Base-by-base conservation (phyloP, 2,888 invertebrate species). In the Epirrita christyi region DNA sequence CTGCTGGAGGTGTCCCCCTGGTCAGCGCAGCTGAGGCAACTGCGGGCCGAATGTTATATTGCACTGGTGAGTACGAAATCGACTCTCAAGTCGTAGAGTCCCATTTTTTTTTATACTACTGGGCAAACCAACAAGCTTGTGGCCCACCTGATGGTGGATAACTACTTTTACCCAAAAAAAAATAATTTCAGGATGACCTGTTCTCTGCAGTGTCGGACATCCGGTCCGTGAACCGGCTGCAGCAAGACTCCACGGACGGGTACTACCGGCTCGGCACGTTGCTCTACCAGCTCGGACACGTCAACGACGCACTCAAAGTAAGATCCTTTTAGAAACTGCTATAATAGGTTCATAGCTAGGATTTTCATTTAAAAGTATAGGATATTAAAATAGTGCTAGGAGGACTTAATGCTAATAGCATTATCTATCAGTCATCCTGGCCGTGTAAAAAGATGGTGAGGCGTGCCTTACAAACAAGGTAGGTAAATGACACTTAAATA, bases 171-270 rank as follows among this genome's bases (percentile, higher is more conserved):
- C n/a, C n/a, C n/a, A n/a, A n/a, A n/a, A n/a, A n/a, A n/a, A n/a
- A n/a, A n/a, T n/a, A n/a, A n/a, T n/a, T n/a, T 0, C 80, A 94
- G 70, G 96, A 96, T 53, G 97, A 99, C 83, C 91, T 95, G 37
- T 93, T 95, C 75, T 95, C 96, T 38, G 99, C 99, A 11, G 96
- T 99, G 64, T 94, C 96, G 15, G 99, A 99, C 86, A 94, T 99
- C 73, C 93, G 97, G 40, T 95, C 97, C 0, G 96, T 98, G 38
- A 98, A 98, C 56, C 97, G 98, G 71, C 93, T 99, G 58, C 94
- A 96, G 59, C 95, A 96, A 67, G 99, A 99, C 89, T 98, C 98
- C 79, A 98, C 98, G 0, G 94, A 94, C 55, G 98, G 98, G 0
- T 97, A 94, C 85, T 94, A 94, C 72, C 95, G 96, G 65, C 93